Evolutionary conservation across 2,113 vertebrate species (phyloP), one percentile per base, ranked within the genome.

Genomic region (Gyps fulvus): DNA sequence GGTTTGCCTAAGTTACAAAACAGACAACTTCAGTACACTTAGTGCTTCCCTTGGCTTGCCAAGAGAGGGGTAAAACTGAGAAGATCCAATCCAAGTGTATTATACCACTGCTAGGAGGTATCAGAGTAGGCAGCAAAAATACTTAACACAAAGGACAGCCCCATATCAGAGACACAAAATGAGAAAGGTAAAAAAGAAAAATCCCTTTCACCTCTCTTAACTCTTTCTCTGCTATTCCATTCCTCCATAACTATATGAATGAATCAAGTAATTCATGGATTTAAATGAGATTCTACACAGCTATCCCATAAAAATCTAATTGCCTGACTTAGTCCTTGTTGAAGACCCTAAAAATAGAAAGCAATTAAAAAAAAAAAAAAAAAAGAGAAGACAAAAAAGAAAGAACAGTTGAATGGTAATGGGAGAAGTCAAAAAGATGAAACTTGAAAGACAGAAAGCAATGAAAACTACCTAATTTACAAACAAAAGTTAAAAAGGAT

Each of bases 1-100:
- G 26, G 43, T 83, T 91, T 80, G 85, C 78, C 49, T 88, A 88
- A 93, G 79, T 52, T 90, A 96, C 21, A 85, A 90, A 95, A 34
- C 91, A 95, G 80, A 84, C 25, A 40, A 52, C 54, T 85, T 92
- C 54, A 83, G 78, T 67, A 72, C 78, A 49, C 72, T 69, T 29
- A 93, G 66, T 79, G 49, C 66, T 92, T 80, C 69, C 15, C 49
- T n/a, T 50, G 40, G 40, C 78, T 92, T 95, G 82, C 84, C 85
- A 95, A 83, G 42, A 74, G 63, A 73, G 42, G 17, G 54, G 74
- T 90, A 85, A 85, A 92, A 58, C 50, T 16, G 18, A 65, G 57
- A 76, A 72, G 36, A 65, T 52, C 17, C 36, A 73, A 80, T 62
- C 81, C 49, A 95, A 45, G 25, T 12, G 11, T 42, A 38, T 47